A percentile compares a stretch with the other conserved stretches of the same genome.
phyloP scores from a whole-genome alignment of 2,888 invertebrate species.

The Pheosia gnoma region DNA sequence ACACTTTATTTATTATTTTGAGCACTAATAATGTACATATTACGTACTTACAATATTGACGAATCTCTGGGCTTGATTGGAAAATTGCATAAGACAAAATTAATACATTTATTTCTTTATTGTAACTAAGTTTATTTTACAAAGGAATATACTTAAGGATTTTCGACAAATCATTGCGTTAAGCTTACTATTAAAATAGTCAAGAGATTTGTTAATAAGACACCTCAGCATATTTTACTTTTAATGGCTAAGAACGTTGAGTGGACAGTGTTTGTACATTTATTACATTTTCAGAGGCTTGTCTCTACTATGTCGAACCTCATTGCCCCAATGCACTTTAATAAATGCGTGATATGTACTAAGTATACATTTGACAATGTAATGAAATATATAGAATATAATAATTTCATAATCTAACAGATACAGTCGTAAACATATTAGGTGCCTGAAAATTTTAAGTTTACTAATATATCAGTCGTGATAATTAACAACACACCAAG shows the following conservation, averaged over 20 bases:
- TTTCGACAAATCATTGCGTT: no score
- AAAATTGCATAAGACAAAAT: slow-evolving; percentile 1
- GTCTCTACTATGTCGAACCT: slow-evolving; percentile 60
- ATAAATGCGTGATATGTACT: slow-evolving; percentile 44
- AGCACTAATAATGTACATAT: slow-evolving; percentile 50
- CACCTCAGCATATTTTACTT: slow-evolving; percentile 34
- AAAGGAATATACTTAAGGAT: background rate
- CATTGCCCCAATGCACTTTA: slow-evolving; percentile 46
- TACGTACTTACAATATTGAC: slow-evolving; percentile 39
- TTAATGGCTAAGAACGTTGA: slow-evolving; percentile 76
- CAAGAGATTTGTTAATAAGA: slow-evolving; percentile 58
- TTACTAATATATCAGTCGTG: no score
- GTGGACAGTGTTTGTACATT: slow-evolving; percentile 73
- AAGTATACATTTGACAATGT: slow-evolving; percentile 37
- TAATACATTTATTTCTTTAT: background rate
- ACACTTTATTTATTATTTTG: slow-evolving; percentile 29
- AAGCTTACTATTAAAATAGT: background rate
- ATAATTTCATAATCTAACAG: slow-evolving; percentile 27
- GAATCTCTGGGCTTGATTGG: slow-evolving; percentile 38
- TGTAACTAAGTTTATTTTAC: slow-evolving; percentile 2
- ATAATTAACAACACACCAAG: no score
- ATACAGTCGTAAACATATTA: background rate
- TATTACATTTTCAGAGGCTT: slow-evolving; percentile 51
- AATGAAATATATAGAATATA: slow-evolving; percentile 44
- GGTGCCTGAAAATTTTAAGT: no score